Base-by-base conservation (phyloP, 92 coral and sea anemone genomes). In the Phenganax subtilis region DNA sequence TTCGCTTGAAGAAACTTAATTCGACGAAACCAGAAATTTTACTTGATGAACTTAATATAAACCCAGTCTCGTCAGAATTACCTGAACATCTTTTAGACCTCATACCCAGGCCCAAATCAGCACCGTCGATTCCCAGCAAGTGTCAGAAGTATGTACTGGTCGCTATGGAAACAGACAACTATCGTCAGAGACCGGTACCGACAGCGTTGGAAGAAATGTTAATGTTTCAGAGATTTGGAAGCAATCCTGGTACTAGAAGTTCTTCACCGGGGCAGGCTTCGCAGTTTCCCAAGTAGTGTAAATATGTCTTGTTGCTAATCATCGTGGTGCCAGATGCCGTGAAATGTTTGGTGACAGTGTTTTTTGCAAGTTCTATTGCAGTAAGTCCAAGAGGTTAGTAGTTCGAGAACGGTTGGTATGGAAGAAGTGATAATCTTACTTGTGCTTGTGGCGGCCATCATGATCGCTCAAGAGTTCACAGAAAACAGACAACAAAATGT, bases 91-190 rank as follows among this genome's bases (percentile, higher is more conserved):
- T 79, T 1, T 64, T 51, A 47, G 83, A 79, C 0, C 74, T 79
- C 55, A 31, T 94, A 30, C 91, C 97, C 54, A 90, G 88, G 68
- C 96, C 97, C 0, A 88, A 68, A 71, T 85, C 91, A 17, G 89
- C 96, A 10, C 91, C 96, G 53, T 94, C 98, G 16, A 94, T 94
- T 30, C 98, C 97, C 2, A 91, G 93, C 86, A 94, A 94, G 77
- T 94, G 98, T 92, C 89, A 92, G 89, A 79, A 79, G 83, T 79
- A 62, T 16, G 68, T 79, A 10, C 30, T 79, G 72, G 83, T 79
- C 61, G 61, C 74, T 51, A 79, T 3, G 60, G 73, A 62, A n/a
- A 62, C 74, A 61, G 74, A 63, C 14, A 54, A n/a, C 1, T 12
- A 12, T 51, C 74, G 74, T 27, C 55, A 79, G 37, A 2, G 28